phyloP scores from a whole-genome alignment of 2,113 vertebrate species.

The Ophiodon elongatus region DNA sequence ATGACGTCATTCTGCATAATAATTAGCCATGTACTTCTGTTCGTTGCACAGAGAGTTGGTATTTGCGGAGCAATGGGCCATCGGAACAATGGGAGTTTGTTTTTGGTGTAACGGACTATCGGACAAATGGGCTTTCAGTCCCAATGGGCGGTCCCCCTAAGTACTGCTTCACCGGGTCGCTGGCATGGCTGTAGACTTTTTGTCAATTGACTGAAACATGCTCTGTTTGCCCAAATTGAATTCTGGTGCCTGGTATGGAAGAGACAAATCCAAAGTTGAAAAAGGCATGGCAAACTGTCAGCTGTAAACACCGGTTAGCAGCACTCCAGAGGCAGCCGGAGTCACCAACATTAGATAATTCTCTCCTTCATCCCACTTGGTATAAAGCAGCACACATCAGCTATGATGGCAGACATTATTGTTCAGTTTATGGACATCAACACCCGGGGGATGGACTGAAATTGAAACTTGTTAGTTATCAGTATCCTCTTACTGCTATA shows the following conservation, averaged over 20 bases:
- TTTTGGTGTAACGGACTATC: not conserved
- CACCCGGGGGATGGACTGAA: slow-evolving; percentile 2
- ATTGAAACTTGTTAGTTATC: slow-evolving; percentile 7
- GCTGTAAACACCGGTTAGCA: slow-evolving; percentile 5
- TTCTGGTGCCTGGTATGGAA: not conserved
- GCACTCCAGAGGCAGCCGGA: slow-evolving; percentile 7
- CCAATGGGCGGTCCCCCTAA: not conserved
- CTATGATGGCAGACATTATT: slow-evolving; percentile 18
- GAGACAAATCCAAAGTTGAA: slow-evolving; percentile 17
- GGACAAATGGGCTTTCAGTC: not conserved
- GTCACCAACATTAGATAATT: slow-evolving; percentile 19
- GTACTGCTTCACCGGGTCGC: not conserved
- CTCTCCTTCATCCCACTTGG: slow-evolving; percentile 19
- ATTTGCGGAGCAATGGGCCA: not conserved
- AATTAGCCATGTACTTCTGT: not conserved
- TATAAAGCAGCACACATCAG: slow-evolving; percentile 19
- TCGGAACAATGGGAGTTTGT: not conserved
- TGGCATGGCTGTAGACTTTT: not conserved
- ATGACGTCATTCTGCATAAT: not conserved
- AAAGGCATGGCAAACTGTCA: slow-evolving; percentile 22
- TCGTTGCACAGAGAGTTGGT: not conserved
- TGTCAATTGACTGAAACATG: not conserved
- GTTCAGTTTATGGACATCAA: slow-evolving; percentile 17
- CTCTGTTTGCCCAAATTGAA: not conserved
- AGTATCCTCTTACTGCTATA: slow-evolving; percentile 13